Evolutionary conservation across 2,888 invertebrate species (phyloP).

Genomic region (Diogma glabrata): DNA sequence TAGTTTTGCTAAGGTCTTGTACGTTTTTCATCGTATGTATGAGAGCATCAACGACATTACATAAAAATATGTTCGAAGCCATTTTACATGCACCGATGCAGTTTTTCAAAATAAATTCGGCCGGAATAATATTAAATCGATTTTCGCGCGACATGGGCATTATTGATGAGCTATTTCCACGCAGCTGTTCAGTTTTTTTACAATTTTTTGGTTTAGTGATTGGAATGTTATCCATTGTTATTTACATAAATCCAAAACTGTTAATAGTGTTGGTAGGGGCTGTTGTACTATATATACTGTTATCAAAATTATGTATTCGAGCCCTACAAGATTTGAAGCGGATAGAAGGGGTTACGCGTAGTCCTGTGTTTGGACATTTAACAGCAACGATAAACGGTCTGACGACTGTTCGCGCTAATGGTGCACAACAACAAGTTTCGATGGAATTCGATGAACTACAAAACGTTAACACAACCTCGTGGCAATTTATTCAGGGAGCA

Average conservation of each 20-base stretch:
- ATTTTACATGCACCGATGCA: slow-evolving; percentile 65
- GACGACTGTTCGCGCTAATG: slow-evolving; percentile 72
- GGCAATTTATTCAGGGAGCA: slow-evolving; percentile 35
- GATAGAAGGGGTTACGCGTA: slow-evolving; percentile 62
- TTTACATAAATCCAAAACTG: slow-evolving; percentile 55
- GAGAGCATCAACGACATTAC: slow-evolving; percentile 62
- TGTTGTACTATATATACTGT: slow-evolving; percentile 46
- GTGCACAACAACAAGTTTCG: slow-evolving; percentile 54
- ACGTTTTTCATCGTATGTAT: slow-evolving; percentile 65
- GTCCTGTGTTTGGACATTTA: slow-evolving; percentile 86
- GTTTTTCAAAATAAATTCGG: slow-evolving; percentile 80
- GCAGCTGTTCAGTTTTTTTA: slow-evolving; percentile 40
- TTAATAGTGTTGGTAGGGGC: slow-evolving; percentile 54
- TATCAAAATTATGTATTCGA: slow-evolving; percentile 55
- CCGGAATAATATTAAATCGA: slow-evolving; percentile 60
- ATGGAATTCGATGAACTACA: slow-evolving; percentile 64
- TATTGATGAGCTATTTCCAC: slow-evolving; percentile 46
- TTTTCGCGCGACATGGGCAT: slow-evolving; percentile 64
- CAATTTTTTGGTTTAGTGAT: slow-evolving; percentile 48
- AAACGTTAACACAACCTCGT: slow-evolving; percentile 38
- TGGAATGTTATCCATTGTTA: slow-evolving; percentile 63
- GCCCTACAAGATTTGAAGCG: slow-evolving; percentile 66
- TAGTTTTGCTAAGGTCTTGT: slow-evolving; percentile 48
- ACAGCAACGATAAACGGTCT: slow-evolving; percentile 78
- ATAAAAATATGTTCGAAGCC: slow-evolving; percentile 73